Conservation (phyloP, 2,113 vertebrate species). For the human (Homo sapiens) region GRCh38 chr5:173776501-173777000, state of each 20-base stretch:
- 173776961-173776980: not conserved
- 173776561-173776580: not conserved
- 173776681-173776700: not conserved
- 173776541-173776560: not conserved
- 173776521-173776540: too few relatives aligned
- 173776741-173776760: not conserved
- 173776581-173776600: not conserved
- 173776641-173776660: not conserved
- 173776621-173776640: not conserved
- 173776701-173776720: not conserved
- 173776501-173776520: not conserved
- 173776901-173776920: not conserved
- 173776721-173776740: not conserved
- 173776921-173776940: slow-evolving; percentile 29
- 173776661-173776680: not conserved
- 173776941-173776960: not conserved
- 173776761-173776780: not conserved
- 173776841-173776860: not conserved
- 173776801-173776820: not conserved
- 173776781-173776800: not conserved
- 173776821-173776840: not conserved
- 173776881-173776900: not conserved
- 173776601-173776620: not conserved
- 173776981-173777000: not conserved
- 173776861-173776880: not conserved